Percentiles rank a stretch among this genome's conserved stretches.
Conservation (phyloP, 2,113 vertebrate genomes). For the Polypterus senegalus region DNA sequence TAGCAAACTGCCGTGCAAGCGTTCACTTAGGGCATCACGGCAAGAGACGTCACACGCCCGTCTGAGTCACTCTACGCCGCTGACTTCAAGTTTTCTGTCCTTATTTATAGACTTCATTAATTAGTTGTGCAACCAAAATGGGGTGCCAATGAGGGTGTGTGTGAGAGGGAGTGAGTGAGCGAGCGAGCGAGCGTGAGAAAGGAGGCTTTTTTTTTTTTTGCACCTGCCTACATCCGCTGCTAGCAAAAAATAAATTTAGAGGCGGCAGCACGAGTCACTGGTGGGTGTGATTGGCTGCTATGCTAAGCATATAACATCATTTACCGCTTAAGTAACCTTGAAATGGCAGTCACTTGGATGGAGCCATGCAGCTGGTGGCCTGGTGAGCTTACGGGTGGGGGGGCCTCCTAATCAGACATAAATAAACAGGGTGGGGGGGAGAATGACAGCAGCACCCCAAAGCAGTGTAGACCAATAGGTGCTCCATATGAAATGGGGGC, state of each 20-base stretch:
- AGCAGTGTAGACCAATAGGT: too few relatives aligned
- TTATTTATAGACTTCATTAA: too few relatives aligned
- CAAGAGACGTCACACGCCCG: too few relatives aligned
- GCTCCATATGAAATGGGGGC: too few relatives aligned
- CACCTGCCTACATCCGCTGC: constrained; percentile 1
- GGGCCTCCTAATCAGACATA: background rate
- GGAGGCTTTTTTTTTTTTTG: background rate
- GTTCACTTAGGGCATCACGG: too few relatives aligned
- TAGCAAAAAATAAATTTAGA: constrained; percentile 22
- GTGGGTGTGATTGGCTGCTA: constrained; percentile 23
- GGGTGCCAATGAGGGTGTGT: background rate
- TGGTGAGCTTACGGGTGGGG: constrained; percentile 8
- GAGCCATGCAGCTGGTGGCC: background rate
- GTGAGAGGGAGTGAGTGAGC: too few relatives aligned
- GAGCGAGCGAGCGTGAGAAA: too few relatives aligned
- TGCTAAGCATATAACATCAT: constrained; percentile 28
- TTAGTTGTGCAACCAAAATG: background rate
- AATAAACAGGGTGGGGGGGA: too few relatives aligned
- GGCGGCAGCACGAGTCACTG: constrained; percentile 18
- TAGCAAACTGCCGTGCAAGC: too few relatives aligned
- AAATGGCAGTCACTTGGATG: constrained; percentile 12
- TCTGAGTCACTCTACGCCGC: too few relatives aligned
- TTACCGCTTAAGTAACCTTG: constrained; percentile 34
- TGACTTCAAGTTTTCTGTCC: too few relatives aligned
- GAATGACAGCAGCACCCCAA: too few relatives aligned